These are phyloP conservation scores for Rapana venosa DNA, from an alignment of 2,888 invertebrate genomes.

Conservation along the genomic window DNA sequence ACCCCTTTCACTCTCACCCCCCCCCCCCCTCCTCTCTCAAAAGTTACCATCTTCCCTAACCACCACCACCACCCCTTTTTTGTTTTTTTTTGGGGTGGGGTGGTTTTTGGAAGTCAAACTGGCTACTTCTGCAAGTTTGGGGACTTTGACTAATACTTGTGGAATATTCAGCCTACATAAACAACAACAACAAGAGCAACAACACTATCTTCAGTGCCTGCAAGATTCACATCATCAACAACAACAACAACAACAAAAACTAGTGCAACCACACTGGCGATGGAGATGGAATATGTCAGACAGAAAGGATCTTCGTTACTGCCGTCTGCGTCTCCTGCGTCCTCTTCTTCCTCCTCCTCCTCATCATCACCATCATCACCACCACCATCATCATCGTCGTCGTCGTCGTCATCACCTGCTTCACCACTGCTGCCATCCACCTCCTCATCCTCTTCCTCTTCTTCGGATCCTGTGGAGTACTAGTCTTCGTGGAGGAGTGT, in stretches of 20 bases:
- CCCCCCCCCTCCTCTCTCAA: background rate
- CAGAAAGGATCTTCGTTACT: no score
- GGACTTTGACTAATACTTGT: background rate
- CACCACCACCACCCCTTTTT: no score
- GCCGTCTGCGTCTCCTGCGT: no score
- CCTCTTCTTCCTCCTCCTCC: no score
- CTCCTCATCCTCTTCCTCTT: no score
- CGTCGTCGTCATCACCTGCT: no score
- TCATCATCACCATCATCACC: no score
- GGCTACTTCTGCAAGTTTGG: background rate
- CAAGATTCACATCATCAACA: background rate
- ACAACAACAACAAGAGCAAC: background rate
- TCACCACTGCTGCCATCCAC: no score
- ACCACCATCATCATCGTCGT: no score
- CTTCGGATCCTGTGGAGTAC: background rate
- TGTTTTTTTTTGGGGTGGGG: no score
- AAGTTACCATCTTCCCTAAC: no score
- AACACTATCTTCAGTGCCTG: background rate
- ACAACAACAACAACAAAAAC: background rate
- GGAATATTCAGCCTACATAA: background rate
- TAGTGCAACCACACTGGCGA: conserved; percentile 12
- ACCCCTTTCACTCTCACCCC: background rate
- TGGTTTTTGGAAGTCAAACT: conserved; percentile 10
- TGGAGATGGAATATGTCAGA: conserved; percentile 32
- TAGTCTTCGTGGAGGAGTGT: background rate